Base-by-base conservation (phyloP, 1,140 invertebrate genomes). In the Acyrthosiphon pisum region DNA sequence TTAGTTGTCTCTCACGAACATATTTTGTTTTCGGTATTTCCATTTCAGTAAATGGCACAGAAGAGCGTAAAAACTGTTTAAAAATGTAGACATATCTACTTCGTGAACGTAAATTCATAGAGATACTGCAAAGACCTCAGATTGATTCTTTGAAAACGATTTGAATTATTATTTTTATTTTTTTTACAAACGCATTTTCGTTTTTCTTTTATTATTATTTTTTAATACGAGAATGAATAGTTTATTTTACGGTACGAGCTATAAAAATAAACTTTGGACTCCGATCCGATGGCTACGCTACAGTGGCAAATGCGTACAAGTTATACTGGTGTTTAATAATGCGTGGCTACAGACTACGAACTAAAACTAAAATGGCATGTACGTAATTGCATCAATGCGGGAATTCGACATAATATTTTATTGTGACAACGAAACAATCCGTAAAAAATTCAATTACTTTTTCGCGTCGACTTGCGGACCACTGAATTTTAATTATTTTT, bases 191-290 rank as follows among this genome's bases (percentile, higher is more conserved):
- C 50, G 50, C 20, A 23, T 53, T 53, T 53, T 53, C 20, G 50
- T 53, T 53, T 53, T 53, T 23, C 20, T 22, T 23, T 22, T 30
- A 68, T 68, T 68, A 68, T 68, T 6, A n/a, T 68, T 68, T 68
- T 76, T 18, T 76, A 76, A 76, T 76, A 76, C 60, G 60, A n/a
- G 60, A 35, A n/a, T 35, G 14, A 76, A 76, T 76, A n/a, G 30
- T 76, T n/a, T 76, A 76, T 76, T 76, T 76, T n/a, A 76, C 30
- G 60, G 60, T 2, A 2, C 14, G 60, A n/a, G 60, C n/a, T n/a
- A 76, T 76, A 76, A 76, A 76, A 76, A 76, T 18, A 76, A 76
- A 76, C 60, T 76, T 76, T 76, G 60, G n/a, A n/a, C n/a, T n/a
- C 11, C 60, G 60, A 68, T 68, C 14, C 11, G 60, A 68, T 68